Base-by-base conservation (phyloP, 2,888 invertebrate species). In the Liposcelis brunnea region DNA sequence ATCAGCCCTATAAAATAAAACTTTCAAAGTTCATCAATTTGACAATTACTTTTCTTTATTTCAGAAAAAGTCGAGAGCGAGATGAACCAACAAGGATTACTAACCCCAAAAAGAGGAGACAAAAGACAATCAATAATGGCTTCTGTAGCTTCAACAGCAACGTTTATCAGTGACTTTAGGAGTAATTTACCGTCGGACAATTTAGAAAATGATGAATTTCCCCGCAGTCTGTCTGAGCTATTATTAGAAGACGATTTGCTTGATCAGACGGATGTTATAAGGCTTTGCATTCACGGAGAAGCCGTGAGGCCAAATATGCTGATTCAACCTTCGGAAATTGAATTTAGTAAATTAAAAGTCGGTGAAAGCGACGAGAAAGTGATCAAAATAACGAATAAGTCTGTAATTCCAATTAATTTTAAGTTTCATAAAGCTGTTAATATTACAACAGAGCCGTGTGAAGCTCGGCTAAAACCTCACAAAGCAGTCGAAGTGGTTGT, bases 241-340 rank as follows among this genome's bases (percentile, higher is more conserved):
- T 26, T 26, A 18, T 16, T 43, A 8, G 33, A 43, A 11, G 21
- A 12, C 7, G 45, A 45, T 1, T 12, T 44, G 61, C 59, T 65
- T 35, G 66, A 26, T 8, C 26, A 26, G 8, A 6, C 26, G 26
- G 26, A 26, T 8, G 26, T 8, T 8, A 26, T 70, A 1, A 61
- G 70, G 44, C 64, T 71, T 46, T 72, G 73, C 49, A 59, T 76
- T 15, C 67, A 72, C 53, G 75, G 74, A 0, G 65, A 70, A 55
- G 68, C 65, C 47, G 72, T 74, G 59, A 58, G 61, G 38, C 64
- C 69, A 21, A 56, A 59, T 19, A 57, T 76, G 12, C 56, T 56
- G 3, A 61, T 74, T 49, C 51, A 55, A 16, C 76, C 76, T 1
- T 59, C 65, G 47, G 52, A 56, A 6, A 49, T 75, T 0, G 52